Evolutionary conservation across 2,888 invertebrate species (phyloP), one percentile per base, ranked within the genome.

Genomic region (Lasioglossum malachurum): DNA sequence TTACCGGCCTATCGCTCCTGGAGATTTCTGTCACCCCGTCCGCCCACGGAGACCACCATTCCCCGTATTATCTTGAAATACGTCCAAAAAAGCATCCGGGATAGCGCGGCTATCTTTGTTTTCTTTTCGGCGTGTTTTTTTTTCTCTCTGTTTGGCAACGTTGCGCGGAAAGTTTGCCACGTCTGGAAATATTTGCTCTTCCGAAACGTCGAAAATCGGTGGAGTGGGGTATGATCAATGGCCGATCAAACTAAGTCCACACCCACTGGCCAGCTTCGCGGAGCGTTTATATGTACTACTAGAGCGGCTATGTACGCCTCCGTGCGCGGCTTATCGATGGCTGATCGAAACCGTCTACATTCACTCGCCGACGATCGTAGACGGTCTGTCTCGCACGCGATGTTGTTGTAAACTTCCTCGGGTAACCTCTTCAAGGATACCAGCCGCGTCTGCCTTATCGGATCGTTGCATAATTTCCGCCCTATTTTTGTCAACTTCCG

Each of bases 361-460:
- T 67, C 67, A 74, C 76, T 85, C 44, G 75, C 60, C 57, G n/a
- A 23, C 23, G 53, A 53, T 31, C 44, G 73, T 57, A 46, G n/a
- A 74, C 75, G 60, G 49, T 60, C 75, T 72, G 72, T 79, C 83
- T 85, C 76, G 79, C 85, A 80, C 79, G 49, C 35, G 67, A 67
- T 67, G 67, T 67, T 60, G 60, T 60, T 60, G 60, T 60, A 16
- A 60, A 60, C 60, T 60, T 60, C 27, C 60, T 60, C 60, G 60
- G 53, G 75, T n/a, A 53, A 19, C 75, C 49, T 75, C 53, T 75
- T 53, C 31, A 53, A 23, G 31, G 57, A 57, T 41, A 35, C 38
- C 57, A 0, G 19, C 8, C 12, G n/a, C 44, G 72, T n/a, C 27
- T 7, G 76, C 44, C 79, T 79, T 60, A 76, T 49, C 72, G 69